Evolutionary conservation across 2,113 vertebrate species (phyloP).

Genomic region (Peromyscus leucopus): DNA sequence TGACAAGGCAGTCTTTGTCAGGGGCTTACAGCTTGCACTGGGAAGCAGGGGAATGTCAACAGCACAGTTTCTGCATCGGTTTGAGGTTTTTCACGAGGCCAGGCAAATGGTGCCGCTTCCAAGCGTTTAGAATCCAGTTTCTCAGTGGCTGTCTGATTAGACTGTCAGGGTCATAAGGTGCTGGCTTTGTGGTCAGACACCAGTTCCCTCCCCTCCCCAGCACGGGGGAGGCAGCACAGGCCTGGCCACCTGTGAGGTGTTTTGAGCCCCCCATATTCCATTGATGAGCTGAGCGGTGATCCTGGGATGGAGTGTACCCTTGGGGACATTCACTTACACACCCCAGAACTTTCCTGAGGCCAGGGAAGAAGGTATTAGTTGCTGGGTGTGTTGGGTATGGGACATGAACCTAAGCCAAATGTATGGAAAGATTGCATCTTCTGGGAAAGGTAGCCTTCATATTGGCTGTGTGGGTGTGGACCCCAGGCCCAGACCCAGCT

Average conservation of each 20-base stretch:
- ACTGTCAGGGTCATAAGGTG: not conserved
- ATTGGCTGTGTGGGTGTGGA: too few relatives aligned
- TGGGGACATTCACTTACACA: not conserved
- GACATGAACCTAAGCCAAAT: accelerated
- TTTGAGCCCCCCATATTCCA: accelerated
- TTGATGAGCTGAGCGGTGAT: not conserved
- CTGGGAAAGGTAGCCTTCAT: accelerated
- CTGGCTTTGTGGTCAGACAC: accelerated
- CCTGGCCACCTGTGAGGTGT: not conserved
- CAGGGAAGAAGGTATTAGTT: accelerated
- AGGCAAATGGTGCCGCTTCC: not conserved
- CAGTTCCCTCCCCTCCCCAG: not conserved
- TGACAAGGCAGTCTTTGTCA: slow-evolving; percentile 47
- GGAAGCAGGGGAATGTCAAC: slow-evolving; percentile 6
- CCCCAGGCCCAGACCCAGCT: accelerated
- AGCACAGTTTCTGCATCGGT: slow-evolving; percentile 5
- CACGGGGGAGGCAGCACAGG: not conserved
- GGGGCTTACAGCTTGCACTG: not conserved
- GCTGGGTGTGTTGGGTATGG: too few relatives aligned
- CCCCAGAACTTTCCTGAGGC: not conserved
- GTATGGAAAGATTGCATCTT: accelerated
- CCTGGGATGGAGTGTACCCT: accelerated
- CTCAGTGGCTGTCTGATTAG: accelerated
- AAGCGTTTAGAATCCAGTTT: not conserved
- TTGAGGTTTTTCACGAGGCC: not conserved